phyloP scores from a whole-genome alignment of 2,113 vertebrate species.

The Serinus canaria region DNA sequence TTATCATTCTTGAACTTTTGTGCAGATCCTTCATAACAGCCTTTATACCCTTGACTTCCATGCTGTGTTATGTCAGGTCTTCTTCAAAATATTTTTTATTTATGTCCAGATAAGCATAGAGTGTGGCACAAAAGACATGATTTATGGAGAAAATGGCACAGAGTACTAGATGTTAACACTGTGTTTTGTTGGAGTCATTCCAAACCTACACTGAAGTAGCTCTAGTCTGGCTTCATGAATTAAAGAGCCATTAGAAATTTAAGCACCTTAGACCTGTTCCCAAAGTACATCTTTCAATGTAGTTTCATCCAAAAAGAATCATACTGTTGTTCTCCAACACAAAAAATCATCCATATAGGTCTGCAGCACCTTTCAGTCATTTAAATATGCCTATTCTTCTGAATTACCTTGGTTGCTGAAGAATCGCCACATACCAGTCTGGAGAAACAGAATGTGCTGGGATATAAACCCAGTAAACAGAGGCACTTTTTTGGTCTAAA shows the following conservation, averaged over 20 bases:
- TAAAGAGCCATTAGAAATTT: background rate
- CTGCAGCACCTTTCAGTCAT: background rate
- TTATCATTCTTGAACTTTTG: background rate
- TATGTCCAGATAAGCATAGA: background rate
- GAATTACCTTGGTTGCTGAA: background rate
- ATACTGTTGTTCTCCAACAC: background rate
- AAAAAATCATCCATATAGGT: background rate
- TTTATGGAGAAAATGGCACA: background rate
- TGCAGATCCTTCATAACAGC: background rate
- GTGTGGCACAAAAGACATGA: background rate
- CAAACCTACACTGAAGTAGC: background rate
- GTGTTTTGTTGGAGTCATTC: background rate
- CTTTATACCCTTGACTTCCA: background rate
- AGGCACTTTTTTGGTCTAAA: background rate
- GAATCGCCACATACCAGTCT: background rate
- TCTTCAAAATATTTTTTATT: background rate
- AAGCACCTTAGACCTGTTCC: background rate
- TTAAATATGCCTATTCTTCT: background rate
- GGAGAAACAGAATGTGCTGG: background rate
- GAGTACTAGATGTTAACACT: background rate
- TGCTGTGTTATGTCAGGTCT: background rate
- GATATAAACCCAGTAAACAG: background rate
- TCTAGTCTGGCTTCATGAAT: background rate
- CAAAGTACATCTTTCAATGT: background rate
- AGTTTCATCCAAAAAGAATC: background rate